These are phyloP conservation scores for Pimpla rufipes DNA, from an alignment of 2,888 invertebrate genomes.

Conservation along the genomic window DNA sequence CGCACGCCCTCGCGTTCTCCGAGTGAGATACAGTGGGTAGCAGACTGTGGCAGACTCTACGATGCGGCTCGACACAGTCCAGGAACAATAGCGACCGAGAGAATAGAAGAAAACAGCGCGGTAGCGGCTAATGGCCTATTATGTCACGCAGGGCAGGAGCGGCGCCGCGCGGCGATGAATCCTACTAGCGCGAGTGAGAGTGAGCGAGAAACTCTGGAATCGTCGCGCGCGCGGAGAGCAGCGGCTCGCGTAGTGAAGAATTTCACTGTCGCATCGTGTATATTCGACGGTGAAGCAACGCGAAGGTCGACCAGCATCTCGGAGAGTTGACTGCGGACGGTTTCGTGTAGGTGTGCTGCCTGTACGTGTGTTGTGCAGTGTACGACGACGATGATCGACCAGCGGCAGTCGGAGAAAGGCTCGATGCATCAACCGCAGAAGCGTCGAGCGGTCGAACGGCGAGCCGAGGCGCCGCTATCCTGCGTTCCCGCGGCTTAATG, in stretches of 20 bases:
- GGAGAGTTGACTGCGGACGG: conserved; percentile 37
- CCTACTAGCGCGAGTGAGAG: conserved; percentile 19
- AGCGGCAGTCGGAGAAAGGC: conserved; percentile 67
- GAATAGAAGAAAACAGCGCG: conserved; percentile 20
- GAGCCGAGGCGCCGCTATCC: conserved; percentile 44
- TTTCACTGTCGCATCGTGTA: conserved; percentile 64
- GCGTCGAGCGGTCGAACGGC: conserved; percentile 37
- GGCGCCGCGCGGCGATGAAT: too few species aligned
- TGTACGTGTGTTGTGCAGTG: too few species aligned
- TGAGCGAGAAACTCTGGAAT: conserved; percentile 39
- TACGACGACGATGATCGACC: conserved; percentile 8
- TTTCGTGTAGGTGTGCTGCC: not conserved
- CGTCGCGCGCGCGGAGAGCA: conserved; percentile 21
- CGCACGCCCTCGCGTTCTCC: not conserved
- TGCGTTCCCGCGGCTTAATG: conserved; percentile 27
- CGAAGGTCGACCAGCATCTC: conserved; percentile 71
- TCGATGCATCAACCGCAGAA: conserved; percentile 51
- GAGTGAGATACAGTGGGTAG: not conserved
- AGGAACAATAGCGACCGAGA: not conserved
- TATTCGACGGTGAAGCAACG: conserved; percentile 35
- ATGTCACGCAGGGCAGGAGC: too few species aligned
- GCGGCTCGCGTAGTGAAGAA: conserved; percentile 51
- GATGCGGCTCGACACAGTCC: not conserved
- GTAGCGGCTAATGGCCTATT: conserved; percentile 38
- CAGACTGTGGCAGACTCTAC: too few species aligned